Base-by-base conservation (phyloP, 2,113 vertebrate genomes). In the Tetrax tetrax region DNA sequence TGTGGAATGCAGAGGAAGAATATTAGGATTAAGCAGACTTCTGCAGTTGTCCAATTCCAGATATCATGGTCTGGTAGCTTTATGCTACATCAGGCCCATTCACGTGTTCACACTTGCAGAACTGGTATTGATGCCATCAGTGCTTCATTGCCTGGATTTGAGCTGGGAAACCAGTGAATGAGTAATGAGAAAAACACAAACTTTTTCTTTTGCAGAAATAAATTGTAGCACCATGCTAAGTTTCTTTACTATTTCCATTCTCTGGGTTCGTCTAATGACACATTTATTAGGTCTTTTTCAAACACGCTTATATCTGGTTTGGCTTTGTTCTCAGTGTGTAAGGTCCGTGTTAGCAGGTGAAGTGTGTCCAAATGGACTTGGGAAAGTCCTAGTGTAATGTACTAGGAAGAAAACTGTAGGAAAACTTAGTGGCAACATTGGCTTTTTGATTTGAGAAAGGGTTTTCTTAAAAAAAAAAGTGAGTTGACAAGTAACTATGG, bases 21-120 rank as follows among this genome's bases (percentile, higher is more conserved):
- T 47, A 14, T 35, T 37, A 59, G 48, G 79, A 54, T 37, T 61
- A 79, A 71, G 18, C 33, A 87, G 47, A 41, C 13, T 63, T 84
- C 31, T 3, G 7, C 37, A 78, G 0, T 17, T 0, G 0, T 68
- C 83, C 12, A 33, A 5, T 57, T 56, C 33, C 61, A 90, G 43
- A 31, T 59, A 8, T 38, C 51, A 14, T 24, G 28, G 28, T 41
- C 50, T 66, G 37, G 53, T 19, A 54, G 56, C 28, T 90, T 85
- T 61, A 33, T 48, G 41, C 37, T 74, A 1, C 14, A 1, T 29
- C 63, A 41, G 35, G 15, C 51, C 69, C 54, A 18, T 20, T 71
- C 31, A 47, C 29, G 43, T 63, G 10, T 71, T 63, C 13, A 2
- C 76, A 33, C 43, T 85, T 63, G 29, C 38, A 89, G 65, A 87